A percentile compares a stretch with the other conserved stretches of the same genome.
phyloP scores from a whole-genome alignment of 2,797 vertebrate species.

The Melopsittacus undulatus region DNA sequence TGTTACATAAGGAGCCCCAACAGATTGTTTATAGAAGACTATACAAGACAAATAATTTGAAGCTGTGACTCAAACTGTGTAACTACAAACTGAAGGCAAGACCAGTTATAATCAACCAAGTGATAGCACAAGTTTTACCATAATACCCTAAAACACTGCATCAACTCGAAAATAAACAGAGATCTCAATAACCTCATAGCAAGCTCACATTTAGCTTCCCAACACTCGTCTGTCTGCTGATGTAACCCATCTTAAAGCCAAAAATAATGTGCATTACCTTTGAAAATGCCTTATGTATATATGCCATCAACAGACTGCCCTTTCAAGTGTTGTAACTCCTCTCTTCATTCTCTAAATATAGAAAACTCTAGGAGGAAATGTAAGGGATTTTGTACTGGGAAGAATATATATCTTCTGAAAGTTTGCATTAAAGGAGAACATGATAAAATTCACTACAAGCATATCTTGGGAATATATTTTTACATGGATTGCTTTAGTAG shows the following conservation, averaged over 20 bases:
- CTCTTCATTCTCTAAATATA: neutral
- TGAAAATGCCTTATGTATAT: neutral
- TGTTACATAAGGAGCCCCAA: slow-evolving; percentile 49
- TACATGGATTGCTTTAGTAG: slow-evolving; percentile 1
- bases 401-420: neutral
- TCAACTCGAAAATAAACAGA: slow-evolving; percentile 5
- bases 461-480: slow-evolving; percentile 21
- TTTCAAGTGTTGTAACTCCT: neutral
- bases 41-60: slow-evolving; percentile 33
- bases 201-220: neutral
- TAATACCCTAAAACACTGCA: neutral
- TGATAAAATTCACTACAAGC: neutral
- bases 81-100: slow-evolving; percentile 28
- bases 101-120: slow-evolving; percentile 14
- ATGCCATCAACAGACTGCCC: neutral
- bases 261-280: neutral
- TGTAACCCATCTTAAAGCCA: neutral
- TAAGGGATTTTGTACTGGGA: neutral
- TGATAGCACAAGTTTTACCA: neutral
- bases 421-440: slow-evolving; percentile 7
- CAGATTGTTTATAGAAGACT: slow-evolving; percentile 44
- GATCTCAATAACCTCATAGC: neutral
- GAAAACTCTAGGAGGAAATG: neutral
- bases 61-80: slow-evolving; percentile 51
- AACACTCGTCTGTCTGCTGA: neutral